phyloP scores from a whole-genome alignment of 2,113 vertebrate genomes.

The Syrrhaptes paradoxus region DNA sequence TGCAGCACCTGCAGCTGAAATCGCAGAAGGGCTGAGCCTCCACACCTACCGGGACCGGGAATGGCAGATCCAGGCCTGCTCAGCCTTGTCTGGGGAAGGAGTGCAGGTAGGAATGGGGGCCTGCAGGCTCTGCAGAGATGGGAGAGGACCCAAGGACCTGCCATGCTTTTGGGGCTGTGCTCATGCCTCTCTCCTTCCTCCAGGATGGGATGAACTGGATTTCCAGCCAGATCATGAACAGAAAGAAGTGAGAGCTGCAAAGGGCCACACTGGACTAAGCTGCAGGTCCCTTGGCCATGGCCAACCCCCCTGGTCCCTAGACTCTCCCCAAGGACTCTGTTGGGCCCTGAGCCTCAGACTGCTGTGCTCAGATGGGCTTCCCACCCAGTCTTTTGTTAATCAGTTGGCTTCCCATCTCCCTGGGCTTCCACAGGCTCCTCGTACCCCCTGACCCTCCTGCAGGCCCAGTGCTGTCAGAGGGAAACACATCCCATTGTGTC shows the following conservation, averaged over 20 bases:
- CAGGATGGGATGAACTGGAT: slow-evolving; percentile 95
- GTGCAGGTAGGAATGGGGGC: slow-evolving; percentile 77
- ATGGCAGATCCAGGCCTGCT: slow-evolving; percentile 93
- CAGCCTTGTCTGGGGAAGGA: slow-evolving; percentile 86
- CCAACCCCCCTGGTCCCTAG: background rate
- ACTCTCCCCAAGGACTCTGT: fast-evolving
- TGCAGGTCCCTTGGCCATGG: background rate
- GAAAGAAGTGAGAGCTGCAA: slow-evolving; percentile 77
- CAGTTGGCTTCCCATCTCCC: background rate
- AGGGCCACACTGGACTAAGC: background rate
- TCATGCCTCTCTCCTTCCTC: background rate
- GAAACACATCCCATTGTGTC: fast-evolving
- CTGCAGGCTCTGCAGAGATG: background rate
- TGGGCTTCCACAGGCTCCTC: background rate
- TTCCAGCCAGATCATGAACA: slow-evolving; percentile 86
- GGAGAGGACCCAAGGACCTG: background rate
- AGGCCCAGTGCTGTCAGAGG: background rate
- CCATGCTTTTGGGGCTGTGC: background rate
- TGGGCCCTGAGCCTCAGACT: background rate
- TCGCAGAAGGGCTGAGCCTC: slow-evolving; percentile 86
- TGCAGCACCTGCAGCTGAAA: slow-evolving; percentile 82
- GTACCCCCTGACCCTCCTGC: background rate
- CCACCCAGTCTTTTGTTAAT: background rate
- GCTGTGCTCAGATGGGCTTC: background rate
- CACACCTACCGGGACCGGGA: slow-evolving; percentile 86